These are phyloP conservation scores for Brenthis daphne DNA, from an alignment of 2,888 invertebrate genomes.

Conservation along the genomic window DNA sequence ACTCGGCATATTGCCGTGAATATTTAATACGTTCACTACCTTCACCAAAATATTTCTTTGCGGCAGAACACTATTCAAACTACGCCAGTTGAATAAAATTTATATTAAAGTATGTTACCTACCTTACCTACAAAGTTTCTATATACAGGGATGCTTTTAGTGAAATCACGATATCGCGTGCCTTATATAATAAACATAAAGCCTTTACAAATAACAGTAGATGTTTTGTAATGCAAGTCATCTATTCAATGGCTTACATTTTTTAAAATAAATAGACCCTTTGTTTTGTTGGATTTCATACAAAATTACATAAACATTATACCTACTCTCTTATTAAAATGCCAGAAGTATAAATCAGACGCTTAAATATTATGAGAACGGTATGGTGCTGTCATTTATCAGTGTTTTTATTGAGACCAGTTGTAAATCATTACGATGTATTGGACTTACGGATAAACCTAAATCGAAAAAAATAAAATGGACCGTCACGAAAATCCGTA, in stretches of 20 bases:
- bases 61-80: constrained; percentile 61
- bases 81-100: constrained; percentile 63
- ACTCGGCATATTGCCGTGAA: constrained; percentile 62
- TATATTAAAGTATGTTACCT: constrained; percentile 51
- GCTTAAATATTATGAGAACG: background rate
- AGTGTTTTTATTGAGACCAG: constrained; percentile 8
- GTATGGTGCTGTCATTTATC: background rate
- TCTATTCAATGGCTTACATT: constrained; percentile 22
- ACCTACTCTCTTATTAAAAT: background rate
- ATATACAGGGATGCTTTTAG: constrained; percentile 66
- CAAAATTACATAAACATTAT: too few relatives aligned
- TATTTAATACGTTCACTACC: constrained; percentile 56
- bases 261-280: background rate
- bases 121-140: constrained; percentile 48
- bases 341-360: background rate
- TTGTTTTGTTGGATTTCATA: background rate
- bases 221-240: constrained; percentile 49
- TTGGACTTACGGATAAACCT: constrained; percentile 46
- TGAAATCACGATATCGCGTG: constrained; percentile 74
- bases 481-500: constrained; percentile 62
- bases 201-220: constrained; percentile 55
- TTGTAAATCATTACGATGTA: constrained; percentile 15
- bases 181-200: constrained; percentile 54
- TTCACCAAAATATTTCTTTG: constrained; percentile 61
- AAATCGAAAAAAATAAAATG: constrained; percentile 63